Evolutionary conservation across 2,888 invertebrate genomes (phyloP).

Genomic region (Apomyelois bistriatella): DNA sequence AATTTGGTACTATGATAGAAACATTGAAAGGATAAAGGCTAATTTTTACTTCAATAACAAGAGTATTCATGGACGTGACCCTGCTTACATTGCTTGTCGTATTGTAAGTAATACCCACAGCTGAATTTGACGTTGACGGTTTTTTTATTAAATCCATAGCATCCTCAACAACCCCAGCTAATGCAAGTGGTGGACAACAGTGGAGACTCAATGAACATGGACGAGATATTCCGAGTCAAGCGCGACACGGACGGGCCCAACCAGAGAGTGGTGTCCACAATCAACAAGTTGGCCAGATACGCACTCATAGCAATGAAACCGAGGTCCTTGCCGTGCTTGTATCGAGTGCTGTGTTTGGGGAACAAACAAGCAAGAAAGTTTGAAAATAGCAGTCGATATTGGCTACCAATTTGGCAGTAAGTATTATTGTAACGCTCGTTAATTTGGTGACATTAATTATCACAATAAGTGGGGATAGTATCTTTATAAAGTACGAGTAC

Average conservation of each 20-base stretch:
- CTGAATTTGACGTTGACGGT: too few species aligned
- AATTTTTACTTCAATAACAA: too few species aligned
- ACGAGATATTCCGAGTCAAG: slow-evolving; percentile 65
- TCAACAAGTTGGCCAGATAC: slow-evolving; percentile 77
- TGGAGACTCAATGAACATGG: slow-evolving; percentile 58
- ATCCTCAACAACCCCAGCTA: slow-evolving; percentile 57
- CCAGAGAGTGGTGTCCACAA: slow-evolving; percentile 53
- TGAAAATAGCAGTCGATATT: slow-evolving; percentile 79
- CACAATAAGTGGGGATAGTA: too few species aligned
- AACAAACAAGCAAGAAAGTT: slow-evolving; percentile 81
- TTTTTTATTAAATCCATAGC: slow-evolving; percentile 43
- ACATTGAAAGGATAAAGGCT: too few species aligned
- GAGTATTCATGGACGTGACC: too few species aligned
- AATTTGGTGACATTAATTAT: too few species aligned
- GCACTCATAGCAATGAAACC: slow-evolving; percentile 73
- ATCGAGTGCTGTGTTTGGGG: slow-evolving; percentile 83
- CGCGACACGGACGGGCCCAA: slow-evolving; percentile 37
- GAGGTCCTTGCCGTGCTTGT: slow-evolving; percentile 81
- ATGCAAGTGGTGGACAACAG: slow-evolving; percentile 69
- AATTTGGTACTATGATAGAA: too few species aligned
- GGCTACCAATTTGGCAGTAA: slow-evolving; percentile 89
- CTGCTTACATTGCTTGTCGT: too few species aligned
- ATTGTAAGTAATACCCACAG: too few species aligned
- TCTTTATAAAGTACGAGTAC: too few species aligned
- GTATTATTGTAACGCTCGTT: too few species aligned